Base-by-base conservation (phyloP, 2,797 vertebrate species). In the Mycteria americana region DNA sequence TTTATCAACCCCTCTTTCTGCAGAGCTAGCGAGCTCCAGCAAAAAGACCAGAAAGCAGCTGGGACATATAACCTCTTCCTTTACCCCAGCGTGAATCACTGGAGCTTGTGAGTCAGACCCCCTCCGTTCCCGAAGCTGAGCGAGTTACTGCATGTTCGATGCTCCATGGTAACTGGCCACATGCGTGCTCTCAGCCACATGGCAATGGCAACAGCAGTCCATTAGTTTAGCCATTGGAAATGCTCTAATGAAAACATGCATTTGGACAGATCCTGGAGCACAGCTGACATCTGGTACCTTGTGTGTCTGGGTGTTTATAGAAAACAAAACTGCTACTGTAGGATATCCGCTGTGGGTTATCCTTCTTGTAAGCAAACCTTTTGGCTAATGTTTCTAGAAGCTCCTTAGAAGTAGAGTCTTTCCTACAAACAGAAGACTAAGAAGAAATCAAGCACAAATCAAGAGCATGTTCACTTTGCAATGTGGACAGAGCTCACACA, bases 21-120 rank as follows among this genome's bases (percentile, higher is more conserved):
- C 10, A 81, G 76, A 31, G 53, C 48, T 13, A 50, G 37, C 1
- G 7, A 70, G 50, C 46, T 85, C 69, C 27, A 57, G 57, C 17
- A 50, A 69, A 86, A 64, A 53, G 75, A 65, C 79, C 85, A 91
- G 73, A 91, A 89, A 50, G 82, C 62, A 88, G 79, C 73, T 78
- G 85, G 88, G 91, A 86, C 69, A 51, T n/a, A 85, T 11, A 92
- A 81, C 43, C 82, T 91, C 62, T 92, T 92, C 53, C 78, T 83
- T 83, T 93, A 89, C 50, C 94, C 91, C 95, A 86, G 91, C 2
- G 13, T 96, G 96, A 97, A 95, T 97, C 96, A 96, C 82, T 75
- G 79, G 89, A 92, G 88, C 54, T 43, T 37, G 82, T 97, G 96
- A 96, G 89, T 96, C 96, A 96, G 93, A 68, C 27, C 77, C 90